These are phyloP conservation scores for Holacanthella duospinosa DNA, from an alignment of 2,888 invertebrate genomes.

Conservation along the genomic window DNA sequence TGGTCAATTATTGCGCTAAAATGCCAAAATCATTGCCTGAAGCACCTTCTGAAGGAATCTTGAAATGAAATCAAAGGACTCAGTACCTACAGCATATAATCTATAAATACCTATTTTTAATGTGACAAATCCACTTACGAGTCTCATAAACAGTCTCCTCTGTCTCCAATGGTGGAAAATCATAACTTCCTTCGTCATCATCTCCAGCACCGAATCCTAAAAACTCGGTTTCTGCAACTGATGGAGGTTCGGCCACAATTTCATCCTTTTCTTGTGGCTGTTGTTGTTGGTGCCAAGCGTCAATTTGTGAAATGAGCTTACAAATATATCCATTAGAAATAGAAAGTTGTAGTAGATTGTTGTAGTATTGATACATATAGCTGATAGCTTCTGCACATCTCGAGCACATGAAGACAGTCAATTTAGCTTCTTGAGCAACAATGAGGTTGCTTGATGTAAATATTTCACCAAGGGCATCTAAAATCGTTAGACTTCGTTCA, in stretches of 20 bases:
- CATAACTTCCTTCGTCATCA: not conserved
- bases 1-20: too few species aligned
- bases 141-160: not conserved
- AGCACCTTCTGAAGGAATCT: too few species aligned
- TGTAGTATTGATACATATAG: conserved; percentile 1
- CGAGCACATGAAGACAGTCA: not conserved
- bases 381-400: not conserved
- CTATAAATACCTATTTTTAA: too few species aligned
- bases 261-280: not conserved
- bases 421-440: not conserved
- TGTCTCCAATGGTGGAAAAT: not conserved
- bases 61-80: too few species aligned
- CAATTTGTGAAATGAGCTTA: conserved; percentile 2
- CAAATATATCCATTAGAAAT: not conserved
- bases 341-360: not conserved
- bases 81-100: too few species aligned
- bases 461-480: conserved; percentile 1
- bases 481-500: not conserved
- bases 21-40: too few species aligned
- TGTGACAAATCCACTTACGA: too few species aligned
- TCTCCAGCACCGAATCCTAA: not conserved
- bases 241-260: not conserved
- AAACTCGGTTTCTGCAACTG: not conserved
- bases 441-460: conserved; percentile 1
- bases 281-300: not conserved